Evolutionary conservation across 2,888 invertebrate genomes (phyloP), one percentile per base, ranked within the genome.

Genomic region (Drosophila meridionalis): DNA sequence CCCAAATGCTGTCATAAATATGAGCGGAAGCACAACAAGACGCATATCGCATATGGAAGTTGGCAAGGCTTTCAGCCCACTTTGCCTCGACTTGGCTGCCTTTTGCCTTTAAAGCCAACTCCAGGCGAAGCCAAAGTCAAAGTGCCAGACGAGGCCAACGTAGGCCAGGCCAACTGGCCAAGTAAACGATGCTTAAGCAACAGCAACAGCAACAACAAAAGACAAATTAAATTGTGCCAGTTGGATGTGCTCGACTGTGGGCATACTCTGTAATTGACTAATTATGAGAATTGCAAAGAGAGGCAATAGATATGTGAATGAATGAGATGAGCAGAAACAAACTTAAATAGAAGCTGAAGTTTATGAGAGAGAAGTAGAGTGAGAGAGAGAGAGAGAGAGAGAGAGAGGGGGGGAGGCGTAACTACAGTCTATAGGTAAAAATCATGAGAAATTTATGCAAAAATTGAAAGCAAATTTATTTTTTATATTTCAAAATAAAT

Each of bases 1-100:
- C 38, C 45, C 20, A 65, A 65, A 73, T 61, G 65, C 57, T 57
- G 40, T 59, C 70, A 64, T 78, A 78, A 78, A 77, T 77, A 64
- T 58, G 36, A 42, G 20, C 14, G 34, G 52, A 2, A 26, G n/a
- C 40, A 63, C 45, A 58, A 61, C 43, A 65, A 55, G 36, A 48
- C 64, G 53, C 34, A 45, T 40, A 55, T 32, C 71, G 56, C 77
- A 76, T 76, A 65, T 70, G 76, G 62, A 55, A 52, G 50, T 62
- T 73, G 73, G 47, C 55, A 47, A 48, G 58, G 42, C 74, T 69
- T 47, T 69, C 59, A 62, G 56, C 53, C 60, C 65, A 69, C 32
- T 50, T 12, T 3, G 47, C 28, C 14, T 45, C 20, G 52, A 42
- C 57, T 48, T 57, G 59, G 38, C 59, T 60, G 60, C 62, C 79